These are phyloP conservation scores for Strix uralensis DNA, from an alignment of 2,113 vertebrate genomes.

Conservation along the genomic window DNA sequence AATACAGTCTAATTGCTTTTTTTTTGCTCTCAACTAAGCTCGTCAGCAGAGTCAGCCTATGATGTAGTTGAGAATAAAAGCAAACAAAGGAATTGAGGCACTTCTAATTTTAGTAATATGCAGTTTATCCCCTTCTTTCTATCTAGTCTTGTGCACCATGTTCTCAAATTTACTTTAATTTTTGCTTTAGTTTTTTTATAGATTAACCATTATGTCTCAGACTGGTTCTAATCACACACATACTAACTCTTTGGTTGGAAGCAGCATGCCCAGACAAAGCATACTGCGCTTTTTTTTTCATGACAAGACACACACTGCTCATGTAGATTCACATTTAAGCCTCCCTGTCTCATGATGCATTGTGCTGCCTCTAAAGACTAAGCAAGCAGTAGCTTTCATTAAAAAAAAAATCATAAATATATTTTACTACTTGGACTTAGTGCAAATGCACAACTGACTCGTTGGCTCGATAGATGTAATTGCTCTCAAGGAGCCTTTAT, in stretches of 20 bases:
- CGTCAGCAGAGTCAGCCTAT: background rate
- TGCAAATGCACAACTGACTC: slow-evolving; percentile 53
- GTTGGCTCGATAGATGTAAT: slow-evolving; percentile 55
- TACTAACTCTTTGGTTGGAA: background rate
- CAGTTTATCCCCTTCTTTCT: background rate
- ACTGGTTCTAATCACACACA: background rate
- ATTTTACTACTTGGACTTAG: slow-evolving; percentile 52
- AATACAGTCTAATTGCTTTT: slow-evolving; percentile 15
- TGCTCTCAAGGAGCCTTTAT: slow-evolving; percentile 64
- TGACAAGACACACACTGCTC: background rate
- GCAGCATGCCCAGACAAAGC: background rate
- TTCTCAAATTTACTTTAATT: background rate
- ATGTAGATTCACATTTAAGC: slow-evolving; percentile 8
- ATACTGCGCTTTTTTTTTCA: background rate
- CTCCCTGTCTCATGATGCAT: slow-evolving; percentile 8
- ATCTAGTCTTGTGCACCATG: background rate
- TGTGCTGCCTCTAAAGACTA: slow-evolving; percentile 29
- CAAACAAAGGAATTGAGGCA: background rate
- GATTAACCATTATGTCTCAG: background rate
- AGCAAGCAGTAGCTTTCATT: slow-evolving; percentile 47
- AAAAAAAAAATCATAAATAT: slow-evolving; percentile 42
- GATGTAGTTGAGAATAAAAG: slow-evolving; percentile 1
- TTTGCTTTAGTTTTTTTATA: background rate
- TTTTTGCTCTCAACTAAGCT: background rate
- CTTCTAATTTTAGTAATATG: background rate